Base-by-base conservation (phyloP, 2,113 vertebrate genomes). In the Agelaius phoeniceus region DNA sequence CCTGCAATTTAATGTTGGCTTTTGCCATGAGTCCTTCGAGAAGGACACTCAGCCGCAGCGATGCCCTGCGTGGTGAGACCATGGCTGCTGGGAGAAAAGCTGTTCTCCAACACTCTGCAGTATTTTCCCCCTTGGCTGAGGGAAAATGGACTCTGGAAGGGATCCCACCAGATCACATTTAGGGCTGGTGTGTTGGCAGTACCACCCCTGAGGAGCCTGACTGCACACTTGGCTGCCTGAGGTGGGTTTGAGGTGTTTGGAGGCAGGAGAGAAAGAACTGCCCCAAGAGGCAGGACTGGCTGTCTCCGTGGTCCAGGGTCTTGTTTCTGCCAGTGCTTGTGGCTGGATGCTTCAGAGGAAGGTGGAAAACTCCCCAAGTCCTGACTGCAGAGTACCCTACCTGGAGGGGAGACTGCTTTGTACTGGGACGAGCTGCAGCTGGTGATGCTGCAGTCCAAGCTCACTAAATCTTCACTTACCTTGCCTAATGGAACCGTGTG, bases 281-380 rank as follows among this genome's bases (percentile, higher is more conserved):
- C 61, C 61, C 49, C 0, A 0, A 31, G 76, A 75, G 94, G 73
- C 83, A 85, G 78, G 51, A 37, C 71, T 0, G 0, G 54, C 93
- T 71, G 21, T 78, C 91, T 89, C 86, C 39, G 2, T 82, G 95
- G 80, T 94, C 89, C 0, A 0, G 65, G 65, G 15, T 78, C 92
- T 93, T 96, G 96, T 94, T 96, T 96, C 90, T 96, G 94, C 80
- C 81, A 72, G 91, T 94, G 78, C 87, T 91, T 65, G 30, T 2
- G 15, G 93, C 92, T 93, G 94, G 95, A 96, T 96, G 96, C 94
- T 96, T 96, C 94, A 96, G 95, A 97, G 95, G 96, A 96, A 97
- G 93, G 94, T 96, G 69, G 72, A 85, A 93, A 87, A 57, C 31
- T 93, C 89, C 66, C 86, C 66, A 41, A 4, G 69, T 67, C 63